These are phyloP conservation scores for Macaria notata DNA, from an alignment of 2,888 invertebrate species.

Conservation along the genomic window DNA sequence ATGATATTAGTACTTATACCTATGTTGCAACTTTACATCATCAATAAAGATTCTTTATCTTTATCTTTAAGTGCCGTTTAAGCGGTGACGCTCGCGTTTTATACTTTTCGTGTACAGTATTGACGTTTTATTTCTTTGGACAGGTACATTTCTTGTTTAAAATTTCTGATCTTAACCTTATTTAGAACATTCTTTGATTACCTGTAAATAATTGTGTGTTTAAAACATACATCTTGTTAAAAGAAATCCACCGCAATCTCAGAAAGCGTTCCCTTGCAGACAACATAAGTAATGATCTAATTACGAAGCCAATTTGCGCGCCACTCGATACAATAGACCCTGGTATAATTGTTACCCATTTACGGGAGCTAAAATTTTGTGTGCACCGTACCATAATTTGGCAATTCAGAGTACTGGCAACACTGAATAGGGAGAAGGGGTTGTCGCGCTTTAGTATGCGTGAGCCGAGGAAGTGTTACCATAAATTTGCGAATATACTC, in stretches of 20 bases:
- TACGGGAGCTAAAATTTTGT: slow-evolving; percentile 26
- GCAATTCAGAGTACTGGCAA: slow-evolving; percentile 23
- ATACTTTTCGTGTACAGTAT: slow-evolving; percentile 21
- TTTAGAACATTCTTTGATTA: no score
- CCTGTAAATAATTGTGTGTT: no score
- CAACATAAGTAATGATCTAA: slow-evolving; percentile 13
- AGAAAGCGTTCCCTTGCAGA: not conserved
- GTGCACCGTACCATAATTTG: slow-evolving; percentile 23
- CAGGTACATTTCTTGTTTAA: no score
- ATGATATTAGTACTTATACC: no score
- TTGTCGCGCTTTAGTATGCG: slow-evolving; percentile 42
- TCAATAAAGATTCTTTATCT: no score
- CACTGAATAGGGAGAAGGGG: slow-evolving; percentile 19
- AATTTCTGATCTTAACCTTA: no score
- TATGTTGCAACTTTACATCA: no score
- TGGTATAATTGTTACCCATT: slow-evolving; percentile 29
- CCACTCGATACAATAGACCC: slow-evolving; percentile 20
- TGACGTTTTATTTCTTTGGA: slow-evolving; percentile 4
- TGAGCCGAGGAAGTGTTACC: slow-evolving; percentile 44
- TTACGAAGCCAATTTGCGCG: slow-evolving; percentile 23
- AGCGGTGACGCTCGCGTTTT: slow-evolving; percentile 19
- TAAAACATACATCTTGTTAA: no score
- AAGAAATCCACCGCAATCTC: not conserved
- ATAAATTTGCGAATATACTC: slow-evolving; percentile 51
- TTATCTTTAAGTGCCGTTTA: slow-evolving; percentile 37